Evolutionary conservation across 2,888 invertebrate species (phyloP).

Genomic region (Melitaea athalia): DNA sequence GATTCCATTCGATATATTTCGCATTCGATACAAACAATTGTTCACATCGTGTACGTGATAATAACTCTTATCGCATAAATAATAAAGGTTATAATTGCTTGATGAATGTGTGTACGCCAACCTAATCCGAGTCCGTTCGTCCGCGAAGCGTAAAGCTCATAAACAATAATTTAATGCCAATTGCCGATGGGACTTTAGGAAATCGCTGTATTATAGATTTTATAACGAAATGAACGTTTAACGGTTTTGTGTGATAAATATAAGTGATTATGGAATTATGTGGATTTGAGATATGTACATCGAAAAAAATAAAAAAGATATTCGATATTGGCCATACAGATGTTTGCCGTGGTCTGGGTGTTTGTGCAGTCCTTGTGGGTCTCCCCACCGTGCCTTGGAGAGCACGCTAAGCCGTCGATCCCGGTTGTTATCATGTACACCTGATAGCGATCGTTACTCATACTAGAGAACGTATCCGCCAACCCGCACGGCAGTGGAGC

Average conservation of each 20-base stretch:
- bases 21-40: constrained; percentile 23
- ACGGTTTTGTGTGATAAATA: not conserved
- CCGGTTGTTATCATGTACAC: too few species aligned
- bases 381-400: too few species aligned
- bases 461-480: too few species aligned
- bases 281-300: too few species aligned
- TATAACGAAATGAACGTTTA: not conserved
- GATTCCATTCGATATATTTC: constrained; percentile 27
- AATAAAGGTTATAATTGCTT: not conserved
- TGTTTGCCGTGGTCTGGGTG: too few species aligned
- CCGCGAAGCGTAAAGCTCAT: constrained; percentile 41
- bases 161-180: constrained; percentile 45
- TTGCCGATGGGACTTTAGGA: constrained; percentile 41
- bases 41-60: not conserved
- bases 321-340: too few species aligned
- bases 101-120: not conserved
- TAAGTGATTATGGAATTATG: not conserved
- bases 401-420: too few species aligned
- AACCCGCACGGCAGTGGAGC: too few species aligned
- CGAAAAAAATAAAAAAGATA: too few species aligned
- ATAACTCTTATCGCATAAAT: not conserved
- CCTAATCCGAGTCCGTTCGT: constrained; percentile 35
- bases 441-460: too few species aligned
- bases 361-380: too few species aligned
- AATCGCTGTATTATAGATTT: constrained; percentile 18